Conservation (phyloP, 2,797 vertebrate genomes). For the Carapus acus region DNA sequence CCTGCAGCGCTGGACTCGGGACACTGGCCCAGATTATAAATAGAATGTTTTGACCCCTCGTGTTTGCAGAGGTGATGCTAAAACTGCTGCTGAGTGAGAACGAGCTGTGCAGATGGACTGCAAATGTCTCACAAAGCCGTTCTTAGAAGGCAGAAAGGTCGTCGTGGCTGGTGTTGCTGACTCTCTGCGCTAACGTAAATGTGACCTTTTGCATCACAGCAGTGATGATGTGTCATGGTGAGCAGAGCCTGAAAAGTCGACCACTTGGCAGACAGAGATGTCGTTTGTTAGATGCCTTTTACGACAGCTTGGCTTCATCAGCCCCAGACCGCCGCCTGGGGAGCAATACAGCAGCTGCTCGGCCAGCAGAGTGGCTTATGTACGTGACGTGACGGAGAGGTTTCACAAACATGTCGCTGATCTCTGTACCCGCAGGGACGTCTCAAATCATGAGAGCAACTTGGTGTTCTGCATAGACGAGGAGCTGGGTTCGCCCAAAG, state of each 20-base stretch:
- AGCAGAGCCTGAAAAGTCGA: conserved; percentile 18
- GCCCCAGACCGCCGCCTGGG: conserved; percentile 4
- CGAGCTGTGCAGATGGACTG: not conserved
- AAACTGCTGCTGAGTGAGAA: not conserved
- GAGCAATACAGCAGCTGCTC: not conserved
- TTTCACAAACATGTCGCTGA: conserved; percentile 27
- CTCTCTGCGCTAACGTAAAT: conserved; percentile 40
- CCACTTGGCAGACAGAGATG: conserved; percentile 14
- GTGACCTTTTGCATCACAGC: conserved; percentile 28
- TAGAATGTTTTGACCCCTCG: conserved; percentile 7
- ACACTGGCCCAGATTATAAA: conserved; percentile 14
- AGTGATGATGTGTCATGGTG: conserved; percentile 36
- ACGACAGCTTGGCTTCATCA: conserved; percentile 35
- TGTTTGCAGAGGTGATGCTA: not conserved
- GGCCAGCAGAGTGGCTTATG: conserved; percentile 1
- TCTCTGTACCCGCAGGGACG: conserved; percentile 5
- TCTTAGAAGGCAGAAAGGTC: conserved; percentile 19
- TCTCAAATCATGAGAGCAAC: conserved; percentile 10
- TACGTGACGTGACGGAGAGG: conserved; percentile 14
- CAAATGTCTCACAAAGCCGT: conserved; percentile 6
- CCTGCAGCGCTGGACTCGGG: not conserved
- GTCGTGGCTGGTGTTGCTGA: conserved; percentile 12
- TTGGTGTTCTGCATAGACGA: too few relatives aligned
- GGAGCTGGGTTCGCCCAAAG: too few relatives aligned
- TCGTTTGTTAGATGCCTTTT: conserved; percentile 45